Percentiles rank a stretch among this genome's conserved stretches.
phyloP scores from a whole-genome alignment of 2,888 invertebrate species.

The Hermodice carunculata region DNA sequence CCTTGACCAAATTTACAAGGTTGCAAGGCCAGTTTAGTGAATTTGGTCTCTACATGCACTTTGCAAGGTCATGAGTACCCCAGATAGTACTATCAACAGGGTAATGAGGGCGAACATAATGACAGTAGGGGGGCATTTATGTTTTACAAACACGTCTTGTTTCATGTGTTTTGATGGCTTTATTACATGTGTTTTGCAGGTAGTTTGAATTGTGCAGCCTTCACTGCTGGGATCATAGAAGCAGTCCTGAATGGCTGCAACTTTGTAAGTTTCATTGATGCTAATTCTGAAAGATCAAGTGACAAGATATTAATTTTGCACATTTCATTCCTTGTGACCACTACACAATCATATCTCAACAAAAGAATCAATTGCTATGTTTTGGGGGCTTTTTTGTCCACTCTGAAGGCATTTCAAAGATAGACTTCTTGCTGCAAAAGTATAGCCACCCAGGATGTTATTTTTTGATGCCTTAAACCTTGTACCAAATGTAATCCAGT shows the following conservation, averaged over 20 bases:
- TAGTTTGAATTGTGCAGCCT: slow-evolving; percentile 97
- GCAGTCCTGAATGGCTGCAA: slow-evolving; percentile 94
- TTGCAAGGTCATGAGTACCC: too few species aligned
- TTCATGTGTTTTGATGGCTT: too few species aligned
- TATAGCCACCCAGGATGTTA: neutral
- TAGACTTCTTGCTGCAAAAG: neutral
- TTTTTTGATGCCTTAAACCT: neutral
- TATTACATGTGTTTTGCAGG: slow-evolving; percentile 70
- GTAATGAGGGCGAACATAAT: too few species aligned
- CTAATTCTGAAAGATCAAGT: too few species aligned
- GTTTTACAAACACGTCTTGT: too few species aligned
- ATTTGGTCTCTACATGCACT: too few species aligned
- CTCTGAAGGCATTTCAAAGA: neutral
- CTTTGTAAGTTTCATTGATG: slow-evolving; percentile 84
- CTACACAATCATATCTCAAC: neutral
- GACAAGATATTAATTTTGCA: too few species aligned
- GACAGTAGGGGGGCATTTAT: too few species aligned
- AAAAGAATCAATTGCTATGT: neutral
- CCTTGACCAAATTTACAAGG: too few species aligned
- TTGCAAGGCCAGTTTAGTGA: too few species aligned
- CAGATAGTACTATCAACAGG: too few species aligned
- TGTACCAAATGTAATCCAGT: neutral
- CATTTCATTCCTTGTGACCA: neutral
- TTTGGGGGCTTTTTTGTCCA: neutral
- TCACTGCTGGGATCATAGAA: slow-evolving; percentile 97